phyloP scores from a whole-genome alignment of 1,140 invertebrate species.

The Fopius arisanus region DNA sequence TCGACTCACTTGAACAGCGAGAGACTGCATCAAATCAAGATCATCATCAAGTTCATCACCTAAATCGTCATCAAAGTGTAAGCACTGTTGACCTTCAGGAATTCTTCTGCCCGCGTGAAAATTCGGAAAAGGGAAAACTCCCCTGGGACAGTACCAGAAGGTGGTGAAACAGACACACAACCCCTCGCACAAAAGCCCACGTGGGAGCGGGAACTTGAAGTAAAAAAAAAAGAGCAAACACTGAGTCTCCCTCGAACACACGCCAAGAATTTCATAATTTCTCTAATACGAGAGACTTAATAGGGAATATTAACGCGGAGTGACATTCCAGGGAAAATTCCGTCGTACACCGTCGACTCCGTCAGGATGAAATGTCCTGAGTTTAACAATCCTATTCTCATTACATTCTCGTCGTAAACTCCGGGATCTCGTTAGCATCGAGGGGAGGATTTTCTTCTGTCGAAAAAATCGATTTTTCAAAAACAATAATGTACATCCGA shows the following conservation, averaged over 20 bases:
- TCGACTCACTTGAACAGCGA: no score
- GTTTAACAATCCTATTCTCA: constrained; percentile 16
- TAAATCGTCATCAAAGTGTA: no score
- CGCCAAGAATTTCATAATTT: background rate
- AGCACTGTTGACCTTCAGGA: no score
- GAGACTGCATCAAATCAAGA: no score
- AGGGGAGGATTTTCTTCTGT: no score
- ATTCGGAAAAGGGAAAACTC: no score
- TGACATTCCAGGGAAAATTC: constrained; percentile 9
- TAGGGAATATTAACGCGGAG: background rate
- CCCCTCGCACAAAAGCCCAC: background rate
- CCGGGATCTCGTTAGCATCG: constrained; percentile 5
- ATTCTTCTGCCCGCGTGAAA: no score
- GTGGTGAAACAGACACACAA: no score
- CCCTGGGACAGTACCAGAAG: no score
- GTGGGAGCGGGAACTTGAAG: background rate
- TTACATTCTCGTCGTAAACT: constrained; percentile 25
- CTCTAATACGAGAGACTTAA: background rate
- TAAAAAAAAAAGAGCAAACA: background rate
- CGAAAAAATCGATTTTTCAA: no score
- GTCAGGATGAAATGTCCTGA: constrained; percentile 1
- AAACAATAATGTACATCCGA: no score
- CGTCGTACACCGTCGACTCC: background rate
- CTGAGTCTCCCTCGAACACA: background rate
- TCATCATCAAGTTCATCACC: no score